Conservation (phyloP, 2,888 invertebrate genomes). For the Orthosia incerta region DNA sequence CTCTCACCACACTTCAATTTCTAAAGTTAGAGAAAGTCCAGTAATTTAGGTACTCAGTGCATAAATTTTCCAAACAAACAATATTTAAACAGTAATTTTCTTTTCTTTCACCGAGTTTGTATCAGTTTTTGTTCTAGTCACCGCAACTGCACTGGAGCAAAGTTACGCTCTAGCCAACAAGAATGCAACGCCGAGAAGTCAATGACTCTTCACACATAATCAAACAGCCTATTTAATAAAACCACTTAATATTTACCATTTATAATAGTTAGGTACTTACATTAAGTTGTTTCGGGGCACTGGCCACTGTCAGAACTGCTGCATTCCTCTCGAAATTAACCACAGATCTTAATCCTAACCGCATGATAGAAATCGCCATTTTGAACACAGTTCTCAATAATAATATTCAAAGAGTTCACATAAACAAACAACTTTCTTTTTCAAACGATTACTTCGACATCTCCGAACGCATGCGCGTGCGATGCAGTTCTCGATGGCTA, state of each 20-base stretch:
- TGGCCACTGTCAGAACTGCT: conserved; percentile 76
- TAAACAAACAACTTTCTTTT: conserved; percentile 57
- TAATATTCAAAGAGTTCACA: conserved; percentile 53
- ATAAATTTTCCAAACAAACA: too few species aligned
- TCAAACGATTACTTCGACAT: conserved; percentile 56
- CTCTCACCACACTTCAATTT: too few species aligned
- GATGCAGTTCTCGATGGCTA: conserved; percentile 62
- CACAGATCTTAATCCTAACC: conserved; percentile 82
- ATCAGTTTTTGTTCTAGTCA: conserved; percentile 5
- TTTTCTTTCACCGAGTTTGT: too few species aligned
- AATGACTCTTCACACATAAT: conserved; percentile 46
- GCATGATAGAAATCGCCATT: conserved; percentile 88
- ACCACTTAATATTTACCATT: conserved; percentile 23
- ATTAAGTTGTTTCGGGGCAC: conserved; percentile 81
- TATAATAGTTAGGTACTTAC: conserved; percentile 72
- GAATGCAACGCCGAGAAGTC: conserved; percentile 53
- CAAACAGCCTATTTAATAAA: conserved; percentile 16
- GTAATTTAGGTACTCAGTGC: too few species aligned
- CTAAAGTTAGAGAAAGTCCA: too few species aligned
- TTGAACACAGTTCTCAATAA: conserved; percentile 62
- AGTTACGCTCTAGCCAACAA: conserved; percentile 53
- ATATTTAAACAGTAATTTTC: too few species aligned
- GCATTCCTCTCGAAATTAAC: conserved; percentile 83
- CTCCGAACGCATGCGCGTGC: conserved; percentile 58
- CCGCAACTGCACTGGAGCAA: conserved; percentile 4